Evolutionary conservation across 2,888 invertebrate genomes (phyloP).

Genomic region (Drosophila paucipuncta): DNA sequence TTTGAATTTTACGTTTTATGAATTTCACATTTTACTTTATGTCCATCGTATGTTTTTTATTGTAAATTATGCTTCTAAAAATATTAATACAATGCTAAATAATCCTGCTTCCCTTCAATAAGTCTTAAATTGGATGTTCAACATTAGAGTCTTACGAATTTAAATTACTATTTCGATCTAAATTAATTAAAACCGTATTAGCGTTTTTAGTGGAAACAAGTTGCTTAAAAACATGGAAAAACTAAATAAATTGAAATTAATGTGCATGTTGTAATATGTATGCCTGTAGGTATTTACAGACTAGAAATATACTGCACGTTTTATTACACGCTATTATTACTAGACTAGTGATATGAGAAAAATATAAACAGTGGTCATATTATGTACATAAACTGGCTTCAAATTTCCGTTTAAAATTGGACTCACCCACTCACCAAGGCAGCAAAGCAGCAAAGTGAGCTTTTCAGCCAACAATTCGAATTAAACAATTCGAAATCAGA

Average conservation of each 20-base stretch:
- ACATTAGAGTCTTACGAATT: neutral
- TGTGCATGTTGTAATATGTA: neutral
- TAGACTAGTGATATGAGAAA: neutral
- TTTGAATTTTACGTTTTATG: neutral
- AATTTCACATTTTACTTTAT: neutral
- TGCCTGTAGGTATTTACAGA: neutral
- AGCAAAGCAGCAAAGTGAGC: constrained; percentile 16
- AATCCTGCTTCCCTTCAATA: neutral
- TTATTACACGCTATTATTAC: neutral
- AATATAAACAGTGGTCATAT: neutral
- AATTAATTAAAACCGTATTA: neutral
- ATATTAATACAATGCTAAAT: neutral
- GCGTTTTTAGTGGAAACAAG: neutral
- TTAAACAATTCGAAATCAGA: constrained; percentile 57
- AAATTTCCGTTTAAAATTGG: constrained; percentile 29
- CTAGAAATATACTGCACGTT: neutral
- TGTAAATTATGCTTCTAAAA: neutral
- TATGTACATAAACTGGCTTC: constrained; percentile 13
- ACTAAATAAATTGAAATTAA: neutral
- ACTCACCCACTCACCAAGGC: constrained; percentile 49
- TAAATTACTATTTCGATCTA: neutral
- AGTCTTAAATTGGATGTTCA: neutral
- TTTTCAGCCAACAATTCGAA: constrained; percentile 25
- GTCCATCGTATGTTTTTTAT: neutral
- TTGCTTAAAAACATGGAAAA: neutral